Percentiles rank a stretch among this genome's conserved stretches.
phyloP scores from a whole-genome alignment of 1,140 invertebrate species.

The Hyposmocoma kahamanoa region DNA sequence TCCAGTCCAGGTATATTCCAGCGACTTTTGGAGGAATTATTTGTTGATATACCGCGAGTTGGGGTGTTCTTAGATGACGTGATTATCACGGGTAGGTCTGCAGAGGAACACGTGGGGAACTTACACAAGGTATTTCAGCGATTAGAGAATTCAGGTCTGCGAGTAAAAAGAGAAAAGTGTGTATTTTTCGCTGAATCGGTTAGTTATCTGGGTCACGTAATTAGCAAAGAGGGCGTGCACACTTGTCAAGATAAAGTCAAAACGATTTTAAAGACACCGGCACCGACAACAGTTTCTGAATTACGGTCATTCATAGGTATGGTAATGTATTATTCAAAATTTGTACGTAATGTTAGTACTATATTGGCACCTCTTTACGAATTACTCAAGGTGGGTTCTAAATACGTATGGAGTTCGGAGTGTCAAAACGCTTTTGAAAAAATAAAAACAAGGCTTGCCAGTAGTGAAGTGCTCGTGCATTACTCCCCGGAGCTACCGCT shows the following conservation, averaged over 20 bases:
- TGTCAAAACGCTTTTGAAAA: constrained; percentile 25
- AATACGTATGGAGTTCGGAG: constrained; percentile 20
- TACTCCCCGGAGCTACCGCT: constrained; percentile 46
- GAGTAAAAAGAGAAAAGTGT: constrained; percentile 38
- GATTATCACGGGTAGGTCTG: constrained; percentile 17
- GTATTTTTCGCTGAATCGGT: constrained; percentile 40
- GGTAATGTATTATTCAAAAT: constrained; percentile 58
- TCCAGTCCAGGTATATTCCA: constrained; percentile 43
- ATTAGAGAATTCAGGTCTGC: constrained; percentile 23
- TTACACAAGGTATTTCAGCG: constrained; percentile 24
- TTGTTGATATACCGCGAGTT: constrained; percentile 30
- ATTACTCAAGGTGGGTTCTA: constrained; percentile 20
- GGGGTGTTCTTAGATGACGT: constrained; percentile 29
- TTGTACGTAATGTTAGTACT: constrained; percentile 41
- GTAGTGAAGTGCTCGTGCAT: constrained; percentile 42
- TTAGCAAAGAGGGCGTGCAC: constrained; percentile 27
- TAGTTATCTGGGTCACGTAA: constrained; percentile 47
- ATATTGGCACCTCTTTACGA: constrained; percentile 31
- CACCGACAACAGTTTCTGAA: constrained; percentile 38
- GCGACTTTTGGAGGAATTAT: constrained; percentile 36
- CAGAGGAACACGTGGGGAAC: constrained; percentile 19
- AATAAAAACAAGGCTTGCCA: constrained; percentile 28
- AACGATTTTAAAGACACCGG: constrained; percentile 27
- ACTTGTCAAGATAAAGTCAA: constrained; percentile 47
- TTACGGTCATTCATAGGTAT: constrained; percentile 57